Percentiles rank a stretch among this genome's conserved stretches.
Evolutionary conservation across 2,797 vertebrate species (phyloP).

Genomic region (Threskiornis aethiopicus): DNA sequence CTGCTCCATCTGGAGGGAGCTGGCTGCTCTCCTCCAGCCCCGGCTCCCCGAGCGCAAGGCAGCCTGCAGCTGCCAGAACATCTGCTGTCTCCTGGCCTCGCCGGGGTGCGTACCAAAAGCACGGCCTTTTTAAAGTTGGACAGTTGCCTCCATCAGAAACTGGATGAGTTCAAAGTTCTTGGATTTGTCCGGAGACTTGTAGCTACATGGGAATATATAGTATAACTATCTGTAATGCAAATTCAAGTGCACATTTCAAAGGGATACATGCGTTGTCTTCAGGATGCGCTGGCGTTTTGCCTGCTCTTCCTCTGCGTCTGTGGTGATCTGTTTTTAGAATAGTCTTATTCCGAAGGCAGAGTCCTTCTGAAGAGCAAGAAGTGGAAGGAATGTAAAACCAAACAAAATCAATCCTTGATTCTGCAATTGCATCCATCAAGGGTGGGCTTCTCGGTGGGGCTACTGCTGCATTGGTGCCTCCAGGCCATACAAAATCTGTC

Average conservation of each 20-base stretch:
- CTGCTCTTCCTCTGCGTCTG: background rate
- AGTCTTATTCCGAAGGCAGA: background rate
- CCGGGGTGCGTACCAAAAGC: constrained; percentile 35
- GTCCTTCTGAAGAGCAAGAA: background rate
- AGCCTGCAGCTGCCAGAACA: constrained; percentile 67
- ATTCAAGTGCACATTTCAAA: background rate
- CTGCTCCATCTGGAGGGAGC: constrained; percentile 53
- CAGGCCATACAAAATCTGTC: background rate
- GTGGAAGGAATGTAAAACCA: background rate
- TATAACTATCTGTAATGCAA: background rate
- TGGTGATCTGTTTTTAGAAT: background rate
- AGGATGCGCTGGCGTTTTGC: background rate
- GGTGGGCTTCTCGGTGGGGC: background rate
- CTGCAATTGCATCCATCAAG: background rate
- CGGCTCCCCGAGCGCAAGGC: background rate
- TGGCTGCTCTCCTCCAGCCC: constrained; percentile 52
- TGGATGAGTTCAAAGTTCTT: constrained; percentile 21
- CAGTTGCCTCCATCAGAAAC: constrained; percentile 9
- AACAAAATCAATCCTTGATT: background rate
- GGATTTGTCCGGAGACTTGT: background rate
- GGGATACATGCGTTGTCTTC: background rate
- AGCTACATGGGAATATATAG: background rate
- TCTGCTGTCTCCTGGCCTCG: constrained; percentile 61
- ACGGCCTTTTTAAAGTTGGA: constrained; percentile 20
- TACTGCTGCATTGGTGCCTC: background rate